Conservation (phyloP, 2,113 vertebrate genomes). For the Piliocolobus tephrosceles region DNA sequence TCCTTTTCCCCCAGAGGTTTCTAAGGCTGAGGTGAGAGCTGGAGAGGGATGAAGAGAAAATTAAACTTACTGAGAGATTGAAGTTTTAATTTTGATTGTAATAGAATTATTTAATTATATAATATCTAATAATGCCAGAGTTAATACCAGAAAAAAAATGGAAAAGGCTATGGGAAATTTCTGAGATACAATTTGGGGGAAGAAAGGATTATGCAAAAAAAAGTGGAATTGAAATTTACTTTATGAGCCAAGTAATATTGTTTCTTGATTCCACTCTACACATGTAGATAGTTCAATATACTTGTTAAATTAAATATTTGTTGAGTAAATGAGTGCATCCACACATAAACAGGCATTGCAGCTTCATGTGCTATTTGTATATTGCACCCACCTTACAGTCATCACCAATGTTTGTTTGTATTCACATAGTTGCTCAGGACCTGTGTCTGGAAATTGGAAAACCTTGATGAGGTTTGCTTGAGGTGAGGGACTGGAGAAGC, state of each 20-base stretch:
- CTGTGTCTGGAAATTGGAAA: neutral
- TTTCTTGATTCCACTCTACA: neutral
- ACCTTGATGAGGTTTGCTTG: neutral
- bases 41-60: neutral
- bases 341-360: neutral
- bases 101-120: neutral
- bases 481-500: neutral
- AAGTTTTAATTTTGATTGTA: neutral
- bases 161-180: neutral
- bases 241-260: neutral
- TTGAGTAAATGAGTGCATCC: neutral
- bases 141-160: neutral
- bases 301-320: neutral
- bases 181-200: neutral
- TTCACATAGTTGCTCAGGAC: neutral
- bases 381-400: accelerated
- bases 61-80: neutral
- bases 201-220: neutral
- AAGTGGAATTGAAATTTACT: neutral
- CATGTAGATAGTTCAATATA: neutral
- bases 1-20: neutral
- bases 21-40: neutral
- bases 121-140: neutral
- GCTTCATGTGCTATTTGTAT: neutral
- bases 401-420: neutral